Evolutionary conservation across 2,888 invertebrate species (phyloP), one percentile per base, ranked within the genome.

Genomic region (Euproctis similis): DNA sequence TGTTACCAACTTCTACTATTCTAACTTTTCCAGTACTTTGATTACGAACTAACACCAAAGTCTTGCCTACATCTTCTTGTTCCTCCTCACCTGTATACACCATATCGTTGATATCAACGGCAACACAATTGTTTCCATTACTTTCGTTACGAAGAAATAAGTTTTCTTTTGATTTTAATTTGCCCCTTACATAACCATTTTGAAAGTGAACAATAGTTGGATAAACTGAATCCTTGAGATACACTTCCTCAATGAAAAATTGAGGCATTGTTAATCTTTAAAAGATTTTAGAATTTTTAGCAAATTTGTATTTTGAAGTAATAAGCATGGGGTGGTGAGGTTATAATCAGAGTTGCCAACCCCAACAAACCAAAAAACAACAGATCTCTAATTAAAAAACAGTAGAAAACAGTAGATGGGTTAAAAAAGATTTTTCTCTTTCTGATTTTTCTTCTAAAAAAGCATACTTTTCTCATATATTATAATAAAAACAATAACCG

Each of bases 1-100:
- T 46, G n/a, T 40, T 53, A 1, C 55, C 59, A 0, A 59, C 53
- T 39, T 81, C 81, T 0, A 81, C 57, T 1, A 84, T 21, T 1
- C 75, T 46, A 0, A 73, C 71, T 67, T 78, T 80, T 0, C 81
- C 81, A 0, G 73, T 80, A 5, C 20, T 47, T 36, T 55, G 67
- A 31, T 77, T 69, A 1, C 72, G 59, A 0, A 62, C 65, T 0
- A 82, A 31, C 24, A 84, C 35, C 1, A 76, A 36, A 0, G 71
- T 78, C 30, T 61, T 65, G 1, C 69, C 65, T 1, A 73, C 29
- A 3, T 58, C 53, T 27, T 72, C 70, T 0, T 49, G 24, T 3
- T 54, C 45, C 36, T 78, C 78, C 26, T 65, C 61, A 0, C 82
- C 82, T 7, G 61, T 42, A 32, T 81, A 84, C 1, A 81, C 10